Conservation (phyloP, 35 echinoderm and acorn worm species). For the Stichopus chloronotus region DNA sequence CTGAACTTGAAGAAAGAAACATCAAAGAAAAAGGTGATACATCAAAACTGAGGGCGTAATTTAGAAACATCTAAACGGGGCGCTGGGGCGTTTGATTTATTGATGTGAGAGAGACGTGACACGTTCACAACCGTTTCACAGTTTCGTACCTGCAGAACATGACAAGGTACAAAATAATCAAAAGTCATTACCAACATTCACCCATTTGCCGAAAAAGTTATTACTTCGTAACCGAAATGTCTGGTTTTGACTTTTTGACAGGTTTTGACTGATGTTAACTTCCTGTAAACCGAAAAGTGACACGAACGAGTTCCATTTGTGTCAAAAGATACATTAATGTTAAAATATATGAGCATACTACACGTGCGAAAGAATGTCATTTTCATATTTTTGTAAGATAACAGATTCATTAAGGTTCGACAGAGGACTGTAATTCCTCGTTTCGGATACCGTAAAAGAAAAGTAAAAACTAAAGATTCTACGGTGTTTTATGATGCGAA, state of each 20-base stretch:
- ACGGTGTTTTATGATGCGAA: constrained; percentile 31
- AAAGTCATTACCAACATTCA: neutral
- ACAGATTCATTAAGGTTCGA: constrained; percentile 33
- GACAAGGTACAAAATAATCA: neutral
- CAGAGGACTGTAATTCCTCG: neutral
- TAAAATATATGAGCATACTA: neutral
- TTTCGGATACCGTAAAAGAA: neutral
- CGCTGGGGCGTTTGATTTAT: neutral
- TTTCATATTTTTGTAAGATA: constrained; percentile 23
- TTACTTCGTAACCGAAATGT: neutral
- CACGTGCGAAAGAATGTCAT: constrained; percentile 19
- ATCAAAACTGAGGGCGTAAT: neutral
- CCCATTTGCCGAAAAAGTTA: neutral
- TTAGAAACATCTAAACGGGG: neutral
- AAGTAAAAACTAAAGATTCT: neutral
- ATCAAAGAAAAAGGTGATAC: too few relatives aligned
- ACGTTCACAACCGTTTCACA: neutral
- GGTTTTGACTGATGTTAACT: neutral
- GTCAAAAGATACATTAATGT: constrained; percentile 2
- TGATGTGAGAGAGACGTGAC: neutral
- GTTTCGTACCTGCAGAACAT: neutral
- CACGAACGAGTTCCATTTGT: neutral
- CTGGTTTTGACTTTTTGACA: neutral
- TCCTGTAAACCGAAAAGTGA: neutral
- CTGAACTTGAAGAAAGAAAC: too few relatives aligned